Base-by-base conservation (phyloP, 1,140 invertebrate species). In the Ceratina japonica region DNA sequence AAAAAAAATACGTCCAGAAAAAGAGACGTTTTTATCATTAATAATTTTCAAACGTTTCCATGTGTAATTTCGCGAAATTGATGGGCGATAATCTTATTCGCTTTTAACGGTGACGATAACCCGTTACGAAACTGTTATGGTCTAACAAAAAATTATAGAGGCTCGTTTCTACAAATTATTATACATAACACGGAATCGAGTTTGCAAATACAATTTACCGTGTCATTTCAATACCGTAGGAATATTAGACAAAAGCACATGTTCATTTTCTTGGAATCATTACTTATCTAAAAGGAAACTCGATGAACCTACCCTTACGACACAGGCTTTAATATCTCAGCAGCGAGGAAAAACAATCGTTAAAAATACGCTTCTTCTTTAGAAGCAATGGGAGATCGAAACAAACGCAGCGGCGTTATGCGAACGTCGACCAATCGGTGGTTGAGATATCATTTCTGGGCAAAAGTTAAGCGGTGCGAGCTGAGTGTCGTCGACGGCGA, bases 301-400 rank as follows among this genome's bases (percentile, higher is more conserved):
- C 27, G 10, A 44, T 10, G 37, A 44, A 8, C 37, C 5, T 44
- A 44, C 37, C 37, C 5, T 44, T 44, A 44, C 37, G 37, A 44
- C 2, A 44, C 37, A 44, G 37, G 37, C 5, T 44, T 7, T 44
- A 31, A 31, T 59, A 75, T 65, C 27, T 22, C 16, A 8, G 2
- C 7, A 18, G 20, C 16, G 15, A 37, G 31, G n/a, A 12, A 54
- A 75, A 66, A 75, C 52, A 58, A 20, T 71, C 68, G 68, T 58
- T 56, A 51, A 58, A 58, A 31, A 31, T 31, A 31, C 27, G 4
- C 4, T 31, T 31, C 27, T 31, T 4, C 27, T 31, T 31, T 31
- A 4, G 4, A 31, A 1, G 27, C 27, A 4, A 59, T 44, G 16
- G 51, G 16, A 52, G 51, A 52, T 44, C 2, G 37, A 44, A 44